phyloP scores from a whole-genome alignment of 2,797 vertebrate genomes.

The Pseudotriccus pelzelni region DNA sequence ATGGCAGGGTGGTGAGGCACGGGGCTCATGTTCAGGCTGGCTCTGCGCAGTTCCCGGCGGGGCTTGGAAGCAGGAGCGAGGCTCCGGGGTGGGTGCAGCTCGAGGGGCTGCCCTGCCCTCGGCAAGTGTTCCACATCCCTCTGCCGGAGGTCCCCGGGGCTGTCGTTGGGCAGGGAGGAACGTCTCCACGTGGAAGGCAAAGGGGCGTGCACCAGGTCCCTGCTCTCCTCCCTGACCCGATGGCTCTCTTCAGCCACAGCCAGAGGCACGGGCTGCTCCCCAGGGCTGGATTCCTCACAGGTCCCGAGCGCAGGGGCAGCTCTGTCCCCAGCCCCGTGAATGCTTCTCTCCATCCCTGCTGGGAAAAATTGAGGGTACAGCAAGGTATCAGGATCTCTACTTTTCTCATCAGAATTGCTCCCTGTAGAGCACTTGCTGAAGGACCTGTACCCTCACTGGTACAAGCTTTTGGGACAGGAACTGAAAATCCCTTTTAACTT shows the following conservation, averaged over 20 bases:
- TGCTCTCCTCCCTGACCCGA: constrained; percentile 79
- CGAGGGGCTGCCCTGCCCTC: constrained; percentile 70
- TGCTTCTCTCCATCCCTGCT: constrained; percentile 52
- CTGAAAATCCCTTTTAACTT: not conserved
- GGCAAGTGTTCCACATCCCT: constrained; percentile 65
- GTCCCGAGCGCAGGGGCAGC: not conserved
- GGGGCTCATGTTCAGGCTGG: constrained; percentile 79
- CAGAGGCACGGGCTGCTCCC: constrained; percentile 20
- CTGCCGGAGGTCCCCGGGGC: constrained; percentile 80
- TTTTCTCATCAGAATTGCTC: not conserved
- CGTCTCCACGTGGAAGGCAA: constrained; percentile 91
- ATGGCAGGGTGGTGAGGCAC: constrained; percentile 77
- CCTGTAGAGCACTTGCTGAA: not conserved
- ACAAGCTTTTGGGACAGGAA: not conserved
- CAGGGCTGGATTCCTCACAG: constrained; percentile 54
- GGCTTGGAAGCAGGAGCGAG: constrained; percentile 72
- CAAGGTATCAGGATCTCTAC: not conserved
- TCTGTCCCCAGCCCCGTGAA: constrained; percentile 50
- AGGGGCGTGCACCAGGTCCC: constrained; percentile 86
- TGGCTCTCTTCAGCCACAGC: constrained; percentile 63
- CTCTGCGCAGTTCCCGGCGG: constrained; percentile 82
- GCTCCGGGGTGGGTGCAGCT: constrained; percentile 48
- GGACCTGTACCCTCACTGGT: not conserved
- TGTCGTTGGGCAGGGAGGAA: constrained; percentile 86
- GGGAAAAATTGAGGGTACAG: not conserved